These are phyloP conservation scores for Drosophila jambulina DNA, from an alignment of 1,140 invertebrate genomes.

Conservation along the genomic window DNA sequence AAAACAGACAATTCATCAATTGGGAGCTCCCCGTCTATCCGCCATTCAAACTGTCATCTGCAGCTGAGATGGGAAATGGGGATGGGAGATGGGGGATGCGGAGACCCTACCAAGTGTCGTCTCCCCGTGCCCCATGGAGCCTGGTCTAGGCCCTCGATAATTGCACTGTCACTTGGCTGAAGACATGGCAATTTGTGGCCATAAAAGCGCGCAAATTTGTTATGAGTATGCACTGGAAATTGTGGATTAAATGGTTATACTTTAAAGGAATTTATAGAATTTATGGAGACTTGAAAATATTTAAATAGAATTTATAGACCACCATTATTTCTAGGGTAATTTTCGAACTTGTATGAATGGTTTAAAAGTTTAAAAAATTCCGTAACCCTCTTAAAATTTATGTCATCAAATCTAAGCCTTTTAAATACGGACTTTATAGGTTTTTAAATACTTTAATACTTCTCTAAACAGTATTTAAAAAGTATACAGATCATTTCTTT, in stretches of 20 bases:
- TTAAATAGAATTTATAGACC: no score
- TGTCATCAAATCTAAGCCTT: not conserved
- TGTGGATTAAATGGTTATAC: not conserved
- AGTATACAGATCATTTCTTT: not conserved
- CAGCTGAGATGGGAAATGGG: slow-evolving; percentile 34
- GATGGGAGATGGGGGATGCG: not conserved
- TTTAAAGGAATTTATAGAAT: not conserved
- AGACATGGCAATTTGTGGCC: slow-evolving; percentile 82
- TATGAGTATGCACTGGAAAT: slow-evolving; percentile 53
- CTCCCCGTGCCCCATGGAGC: slow-evolving; percentile 11
- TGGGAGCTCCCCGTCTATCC: slow-evolving; percentile 37
- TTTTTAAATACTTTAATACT: no score
- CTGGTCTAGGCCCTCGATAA: slow-evolving; percentile 66
- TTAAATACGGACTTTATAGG: not conserved
- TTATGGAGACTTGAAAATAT: not conserved
- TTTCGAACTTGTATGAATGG: no score
- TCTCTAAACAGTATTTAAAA: not conserved
- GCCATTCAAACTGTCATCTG: slow-evolving; percentile 76
- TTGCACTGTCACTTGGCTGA: slow-evolving; percentile 81
- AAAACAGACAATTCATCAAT: slow-evolving; percentile 80
- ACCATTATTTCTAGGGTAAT: no score
- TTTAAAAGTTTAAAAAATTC: not conserved
- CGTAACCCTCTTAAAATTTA: no score
- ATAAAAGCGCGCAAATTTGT: slow-evolving; percentile 83
- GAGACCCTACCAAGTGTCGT: slow-evolving; percentile 38